Evolutionary conservation across 2,797 vertebrate species (phyloP).

Genomic region (Scomberomorus guttatus): DNA sequence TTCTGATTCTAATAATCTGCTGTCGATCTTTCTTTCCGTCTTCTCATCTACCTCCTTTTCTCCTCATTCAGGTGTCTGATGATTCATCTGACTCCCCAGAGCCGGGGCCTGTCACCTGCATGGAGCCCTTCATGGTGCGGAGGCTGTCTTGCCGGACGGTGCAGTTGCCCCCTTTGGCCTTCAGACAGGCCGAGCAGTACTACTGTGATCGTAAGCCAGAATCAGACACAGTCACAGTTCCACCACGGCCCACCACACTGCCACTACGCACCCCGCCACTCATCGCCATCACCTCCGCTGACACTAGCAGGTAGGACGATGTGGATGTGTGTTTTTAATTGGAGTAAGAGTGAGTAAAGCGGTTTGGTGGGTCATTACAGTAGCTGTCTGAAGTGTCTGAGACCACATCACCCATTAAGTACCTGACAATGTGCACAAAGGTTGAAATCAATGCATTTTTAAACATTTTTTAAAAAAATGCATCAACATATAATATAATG

Average conservation of each 20-base stretch:
- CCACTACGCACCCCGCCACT: conserved; percentile 91
- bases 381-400: conserved; percentile 25
- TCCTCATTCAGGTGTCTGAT: conserved; percentile 87
- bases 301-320: conserved; percentile 89
- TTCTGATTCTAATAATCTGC: not conserved
- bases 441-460: not conserved
- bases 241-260: conserved; percentile 91
- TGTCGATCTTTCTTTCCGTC: not conserved
- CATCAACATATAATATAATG: not conserved
- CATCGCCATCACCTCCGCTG: conserved; percentile 95
- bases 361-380: conserved; percentile 38
- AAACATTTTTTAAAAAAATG: conserved; percentile 5
- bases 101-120: conserved; percentile 83
- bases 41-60: not conserved
- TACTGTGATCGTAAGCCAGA: conserved; percentile 91
- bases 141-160: conserved; percentile 91
- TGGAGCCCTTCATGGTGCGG: conserved; percentile 92
- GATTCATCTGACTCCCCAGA: conserved; percentile 88
- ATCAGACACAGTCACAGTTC: conserved; percentile 84
- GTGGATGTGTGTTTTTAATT: conserved; percentile 12
- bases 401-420: conserved; percentile 9
- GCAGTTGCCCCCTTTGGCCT: conserved; percentile 94
- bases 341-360: conserved; percentile 3
- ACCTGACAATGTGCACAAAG: conserved; percentile 7
- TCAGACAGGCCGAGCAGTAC: conserved; percentile 93